These are phyloP conservation scores for Cygnus buccinator DNA, from an alignment of 2,113 vertebrate species.

Conservation along the genomic window DNA sequence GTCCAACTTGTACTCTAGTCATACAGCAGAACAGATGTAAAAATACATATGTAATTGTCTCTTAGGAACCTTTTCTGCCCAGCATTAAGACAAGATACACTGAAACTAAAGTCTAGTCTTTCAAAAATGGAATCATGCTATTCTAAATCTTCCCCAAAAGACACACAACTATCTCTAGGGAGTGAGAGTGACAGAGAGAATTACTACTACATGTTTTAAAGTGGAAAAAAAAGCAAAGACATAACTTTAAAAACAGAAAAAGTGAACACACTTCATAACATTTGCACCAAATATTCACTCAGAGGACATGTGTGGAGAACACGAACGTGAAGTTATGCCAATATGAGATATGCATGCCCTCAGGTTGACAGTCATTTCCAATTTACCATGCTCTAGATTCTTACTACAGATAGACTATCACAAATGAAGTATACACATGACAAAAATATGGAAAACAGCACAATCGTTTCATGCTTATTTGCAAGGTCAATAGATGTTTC, in stretches of 20 bases:
- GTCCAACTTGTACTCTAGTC: not conserved
- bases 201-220: not conserved
- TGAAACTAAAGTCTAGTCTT: not conserved
- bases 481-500: not conserved
- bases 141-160: not conserved
- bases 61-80: not conserved
- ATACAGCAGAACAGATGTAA: not conserved
- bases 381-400: not conserved
- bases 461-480: not conserved
- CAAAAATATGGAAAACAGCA: not conserved
- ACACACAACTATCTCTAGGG: not conserved
- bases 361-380: not conserved
- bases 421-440: not conserved
- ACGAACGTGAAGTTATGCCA: not conserved
- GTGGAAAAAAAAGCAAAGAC: not conserved
- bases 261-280: not conserved
- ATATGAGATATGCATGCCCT: not conserved
- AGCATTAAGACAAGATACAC: not conserved
- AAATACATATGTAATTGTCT: not conserved
- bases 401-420: not conserved
- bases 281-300: not conserved
- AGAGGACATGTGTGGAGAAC: not conserved
- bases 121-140: not conserved
- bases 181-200: not conserved
- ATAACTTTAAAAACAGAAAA: not conserved